A percentile compares a stretch with the other conserved stretches of the same genome.
phyloP scores from a whole-genome alignment of 2,888 invertebrate species.

The Cantharis rustica region DNA sequence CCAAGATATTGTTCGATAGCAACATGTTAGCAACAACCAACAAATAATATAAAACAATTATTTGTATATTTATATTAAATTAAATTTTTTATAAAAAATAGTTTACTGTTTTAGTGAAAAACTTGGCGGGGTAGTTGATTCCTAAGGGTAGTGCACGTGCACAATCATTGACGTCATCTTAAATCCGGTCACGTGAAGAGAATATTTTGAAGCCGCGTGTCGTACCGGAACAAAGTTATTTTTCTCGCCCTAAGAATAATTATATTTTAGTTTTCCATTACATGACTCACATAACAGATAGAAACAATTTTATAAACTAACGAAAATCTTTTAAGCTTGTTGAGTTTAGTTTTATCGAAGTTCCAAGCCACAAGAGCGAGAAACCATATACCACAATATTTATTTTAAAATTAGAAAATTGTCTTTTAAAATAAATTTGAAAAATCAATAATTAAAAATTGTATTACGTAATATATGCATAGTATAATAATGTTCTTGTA shows the following conservation, averaged over 20 bases:
- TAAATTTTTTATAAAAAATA: not conserved
- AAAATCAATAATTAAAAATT: too few species aligned
- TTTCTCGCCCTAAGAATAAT: conserved; percentile 36
- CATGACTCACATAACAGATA: conserved; percentile 17
- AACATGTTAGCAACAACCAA: too few species aligned
- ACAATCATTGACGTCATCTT: conserved; percentile 38
- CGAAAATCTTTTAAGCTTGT: not conserved
- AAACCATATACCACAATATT: not conserved
- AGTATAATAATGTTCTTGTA: not conserved
- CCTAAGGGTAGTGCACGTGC: conserved; percentile 35
- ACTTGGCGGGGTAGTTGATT: not conserved
- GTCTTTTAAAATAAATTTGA: too few species aligned
- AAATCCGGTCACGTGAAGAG: conserved; percentile 54
- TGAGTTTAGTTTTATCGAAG: not conserved
- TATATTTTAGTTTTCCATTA: conserved; percentile 21
- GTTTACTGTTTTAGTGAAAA: not conserved
- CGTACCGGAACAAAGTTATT: conserved; percentile 48
- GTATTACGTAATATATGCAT: not conserved
- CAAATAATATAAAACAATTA: too few species aligned
- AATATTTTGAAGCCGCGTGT: conserved; percentile 50
- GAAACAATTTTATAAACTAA: not conserved
- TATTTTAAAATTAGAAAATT: not conserved
- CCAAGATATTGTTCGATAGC: too few species aligned
- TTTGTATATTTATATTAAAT: not conserved
- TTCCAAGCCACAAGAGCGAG: not conserved